Evolutionary conservation across 2,888 invertebrate species (phyloP).

Genomic region (Nomada fucata): DNA sequence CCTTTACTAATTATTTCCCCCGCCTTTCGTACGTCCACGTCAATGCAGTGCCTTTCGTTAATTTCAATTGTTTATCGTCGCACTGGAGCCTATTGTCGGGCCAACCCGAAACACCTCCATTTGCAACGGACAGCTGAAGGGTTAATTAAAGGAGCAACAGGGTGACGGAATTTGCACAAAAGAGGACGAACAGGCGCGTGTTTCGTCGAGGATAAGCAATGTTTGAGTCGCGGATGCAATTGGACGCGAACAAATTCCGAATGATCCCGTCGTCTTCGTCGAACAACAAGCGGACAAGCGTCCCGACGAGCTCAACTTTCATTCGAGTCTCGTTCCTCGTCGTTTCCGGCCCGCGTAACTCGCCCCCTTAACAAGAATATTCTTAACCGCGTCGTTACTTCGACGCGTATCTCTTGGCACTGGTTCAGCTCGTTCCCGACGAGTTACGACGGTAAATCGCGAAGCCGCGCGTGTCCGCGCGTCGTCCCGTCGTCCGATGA

Average conservation of each 20-base stretch:
- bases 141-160: neutral
- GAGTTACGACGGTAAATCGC: neutral
- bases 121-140: neutral
- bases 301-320: slow-evolving; percentile 5
- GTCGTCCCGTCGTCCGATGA: slow-evolving; percentile 9
- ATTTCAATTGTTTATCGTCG: neutral
- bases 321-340: neutral
- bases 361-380: slow-evolving; percentile 25
- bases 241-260: neutral
- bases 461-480: neutral
- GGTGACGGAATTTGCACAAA: neutral
- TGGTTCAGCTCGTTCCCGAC: slow-evolving; percentile 19
- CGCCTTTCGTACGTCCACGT: neutral
- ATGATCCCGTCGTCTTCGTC: slow-evolving; percentile 5
- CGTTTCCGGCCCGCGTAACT: slow-evolving; percentile 19
- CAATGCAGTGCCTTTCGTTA: too few species aligned
- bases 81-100: neutral
- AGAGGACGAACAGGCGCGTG: neutral
- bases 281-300: neutral
- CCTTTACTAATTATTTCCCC: too few species aligned
- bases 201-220: neutral
- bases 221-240: neutral
- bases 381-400: slow-evolving; percentile 27
- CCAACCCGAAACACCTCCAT: neutral
- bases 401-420: slow-evolving; percentile 24